Percentiles rank a stretch among this genome's conserved stretches.
phyloP scores from a whole-genome alignment of 1,140 invertebrate genomes.

The Sitodiplosis mosellana region DNA sequence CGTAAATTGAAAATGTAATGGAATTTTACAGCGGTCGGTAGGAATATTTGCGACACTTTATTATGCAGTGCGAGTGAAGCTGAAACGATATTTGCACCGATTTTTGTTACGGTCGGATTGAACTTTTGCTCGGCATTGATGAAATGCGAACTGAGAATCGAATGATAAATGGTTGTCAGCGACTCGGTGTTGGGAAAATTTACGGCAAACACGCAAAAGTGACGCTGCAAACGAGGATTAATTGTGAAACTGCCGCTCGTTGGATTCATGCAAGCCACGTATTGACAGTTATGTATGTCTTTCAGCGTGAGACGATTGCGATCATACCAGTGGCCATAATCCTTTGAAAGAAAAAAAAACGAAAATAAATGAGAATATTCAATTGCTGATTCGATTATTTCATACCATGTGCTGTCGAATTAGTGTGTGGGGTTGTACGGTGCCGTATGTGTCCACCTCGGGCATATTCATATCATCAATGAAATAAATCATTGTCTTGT shows the following conservation, averaged over 20 bases:
- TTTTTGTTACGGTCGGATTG: slow-evolving; percentile 34
- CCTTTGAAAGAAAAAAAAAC: no score
- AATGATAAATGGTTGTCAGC: slow-evolving; percentile 73
- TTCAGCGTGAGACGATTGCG: slow-evolving; percentile 76
- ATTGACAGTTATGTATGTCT: slow-evolving; percentile 93
- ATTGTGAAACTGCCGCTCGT: slow-evolving; percentile 89
- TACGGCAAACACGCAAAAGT: slow-evolving; percentile 88
- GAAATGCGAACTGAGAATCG: slow-evolving; percentile 74
- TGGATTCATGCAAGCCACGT: slow-evolving; percentile 94
- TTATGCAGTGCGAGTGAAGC: slow-evolving; percentile 71
- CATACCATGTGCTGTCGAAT: no score
- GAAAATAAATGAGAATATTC: no score
- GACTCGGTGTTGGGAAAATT: slow-evolving; percentile 78
- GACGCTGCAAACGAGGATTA: slow-evolving; percentile 38
- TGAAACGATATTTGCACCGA: slow-evolving; percentile 50
- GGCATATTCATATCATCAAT: slow-evolving; percentile 98
- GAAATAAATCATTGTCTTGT: slow-evolving; percentile 88
- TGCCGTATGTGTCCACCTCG: slow-evolving; percentile 85
- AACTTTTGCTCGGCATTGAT: slow-evolving; percentile 64
- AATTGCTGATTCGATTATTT: no score
- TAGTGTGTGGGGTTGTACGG: slow-evolving; percentile 94
- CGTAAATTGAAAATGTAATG: slow-evolving; percentile 93
- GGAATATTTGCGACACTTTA: slow-evolving; percentile 66
- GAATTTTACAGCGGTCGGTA: slow-evolving; percentile 90
- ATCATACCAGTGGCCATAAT: slow-evolving; percentile 93